Percentiles rank a stretch among this genome's conserved stretches.
These are phyloP conservation scores for Pandemis corylana DNA, from an alignment of 2,888 invertebrate genomes.

Conservation along the genomic window DNA sequence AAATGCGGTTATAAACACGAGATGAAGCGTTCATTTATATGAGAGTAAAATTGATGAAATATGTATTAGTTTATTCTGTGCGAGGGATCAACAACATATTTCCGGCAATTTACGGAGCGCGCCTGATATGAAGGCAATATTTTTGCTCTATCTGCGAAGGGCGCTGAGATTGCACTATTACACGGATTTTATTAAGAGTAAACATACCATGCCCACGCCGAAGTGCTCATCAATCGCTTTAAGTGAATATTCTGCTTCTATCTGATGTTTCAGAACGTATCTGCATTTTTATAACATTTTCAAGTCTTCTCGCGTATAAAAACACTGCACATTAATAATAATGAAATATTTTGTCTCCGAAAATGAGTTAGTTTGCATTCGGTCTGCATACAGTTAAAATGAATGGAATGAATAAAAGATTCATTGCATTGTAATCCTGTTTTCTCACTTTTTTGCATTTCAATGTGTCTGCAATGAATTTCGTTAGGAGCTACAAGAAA, in stretches of 20 bases:
- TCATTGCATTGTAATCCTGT: slow-evolving; percentile 45
- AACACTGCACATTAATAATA: slow-evolving; percentile 14
- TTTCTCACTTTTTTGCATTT: slow-evolving; percentile 42
- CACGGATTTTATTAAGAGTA: slow-evolving; percentile 61
- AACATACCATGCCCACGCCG: slow-evolving; percentile 47
- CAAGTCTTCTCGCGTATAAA: neutral
- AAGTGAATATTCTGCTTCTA: neutral
- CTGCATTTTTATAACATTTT: slow-evolving; percentile 2
- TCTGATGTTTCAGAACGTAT: neutral
- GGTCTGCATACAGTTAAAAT: slow-evolving; percentile 48
- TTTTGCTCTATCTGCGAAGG: slow-evolving; percentile 67
- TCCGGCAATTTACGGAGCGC: slow-evolving; percentile 68
- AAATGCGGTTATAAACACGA: slow-evolving; percentile 4
- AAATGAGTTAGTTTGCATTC: slow-evolving; percentile 28
- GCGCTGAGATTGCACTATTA: slow-evolving; percentile 71
- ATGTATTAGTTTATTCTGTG: slow-evolving; percentile 67
- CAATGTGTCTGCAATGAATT: slow-evolving; percentile 30
- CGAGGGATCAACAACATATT: slow-evolving; percentile 68
- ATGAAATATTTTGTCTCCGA: slow-evolving; percentile 18
- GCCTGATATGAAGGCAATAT: slow-evolving; percentile 71
- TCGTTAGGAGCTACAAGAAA: slow-evolving; percentile 12
- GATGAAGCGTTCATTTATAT: slow-evolving; percentile 11
- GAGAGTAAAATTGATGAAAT: slow-evolving; percentile 61
- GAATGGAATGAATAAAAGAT: slow-evolving; percentile 54
- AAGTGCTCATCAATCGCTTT: slow-evolving; percentile 49